Evolutionary conservation across 2,797 vertebrate genomes (phyloP), one percentile per base, ranked within the genome.

Genomic region (Pantherophis alleghaniensis): DNA sequence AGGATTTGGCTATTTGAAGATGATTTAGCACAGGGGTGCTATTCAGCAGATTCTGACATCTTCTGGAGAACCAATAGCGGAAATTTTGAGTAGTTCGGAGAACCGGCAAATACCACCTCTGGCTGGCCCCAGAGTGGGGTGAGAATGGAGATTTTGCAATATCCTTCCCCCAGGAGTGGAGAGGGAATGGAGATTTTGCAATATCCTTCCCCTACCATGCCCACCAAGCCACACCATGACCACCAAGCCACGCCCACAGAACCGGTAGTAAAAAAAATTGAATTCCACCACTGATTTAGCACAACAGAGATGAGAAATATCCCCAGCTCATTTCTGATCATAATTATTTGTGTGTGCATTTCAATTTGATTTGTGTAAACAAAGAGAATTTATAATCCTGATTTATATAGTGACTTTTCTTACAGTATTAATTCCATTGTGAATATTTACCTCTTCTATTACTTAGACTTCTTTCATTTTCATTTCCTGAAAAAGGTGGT

Each of bases 341-440:
- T 94, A 2, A 20, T 57, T 63, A 95, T 95, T 86, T 90, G 7
- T 89, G 94, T 0, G 2, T 87, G 96, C 37, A 22, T 66, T 96
- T 88, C 86, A 3, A 0, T 95, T 96, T 94, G 94, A 92, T 93
- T 87, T 89, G 91, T 92, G 93, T 37, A 37, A 37, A 37, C 91
- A 96, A 96, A 94, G 93, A 88, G 56, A 93, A 93, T 94, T 93
- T 94, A 94, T 66, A 96, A 92, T 96, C 94, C 95, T 88, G 92
- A 94, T 91, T 94, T 63, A 87, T 0, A 0, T 90, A 88, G 59
- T 94, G 32, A 89, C 60, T 91, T 92, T 61, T 87, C 79, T 92
- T 88, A 93, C 94, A 94, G 92, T 94, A 92, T 26, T 91, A 94
- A 95, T 96, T 88, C 32, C 47, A 92, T 93, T 91, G 92, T 95